Conservation (phyloP, 1,140 invertebrate species). For the Drosophila kurseongensis region DNA sequence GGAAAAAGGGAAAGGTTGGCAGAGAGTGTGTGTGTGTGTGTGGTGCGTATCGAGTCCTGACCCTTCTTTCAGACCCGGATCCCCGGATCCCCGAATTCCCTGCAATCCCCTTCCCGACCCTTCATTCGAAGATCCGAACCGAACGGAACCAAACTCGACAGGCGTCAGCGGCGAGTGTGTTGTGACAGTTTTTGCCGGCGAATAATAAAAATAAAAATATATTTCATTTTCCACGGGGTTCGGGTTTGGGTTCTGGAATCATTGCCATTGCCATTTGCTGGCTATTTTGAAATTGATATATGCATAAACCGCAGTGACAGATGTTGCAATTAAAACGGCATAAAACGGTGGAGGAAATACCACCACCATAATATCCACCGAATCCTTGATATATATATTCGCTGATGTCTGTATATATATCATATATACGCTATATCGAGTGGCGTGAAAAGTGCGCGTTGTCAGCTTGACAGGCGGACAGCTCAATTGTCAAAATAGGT, state of each 20-base stretch:
- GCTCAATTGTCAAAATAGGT: conserved; percentile 84
- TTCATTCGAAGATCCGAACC: conserved; percentile 20
- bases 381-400: background rate
- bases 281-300: conserved; percentile 82
- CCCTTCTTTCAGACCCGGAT: conserved; percentile 25
- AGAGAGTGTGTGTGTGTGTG: conserved; percentile 20
- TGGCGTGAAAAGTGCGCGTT: conserved; percentile 73
- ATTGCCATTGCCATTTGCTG: conserved; percentile 65
- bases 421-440: conserved; percentile 4
- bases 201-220: conserved; percentile 80
- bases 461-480: conserved; percentile 73
- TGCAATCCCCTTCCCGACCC: conserved; percentile 44
- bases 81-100: conserved; percentile 7
- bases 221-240: conserved; percentile 75
- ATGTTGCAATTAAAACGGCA: conserved; percentile 84
- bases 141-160: conserved; percentile 31
- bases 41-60: conserved; percentile 46
- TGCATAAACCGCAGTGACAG: conserved; percentile 84
- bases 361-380: conserved; percentile 29
- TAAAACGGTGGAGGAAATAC: conserved; percentile 61
- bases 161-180: conserved; percentile 60
- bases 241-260: conserved; percentile 33
- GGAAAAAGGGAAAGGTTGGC: conserved; percentile 31
- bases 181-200: conserved; percentile 75
- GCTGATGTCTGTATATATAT: background rate